These are phyloP conservation scores for Melieria picta DNA, from an alignment of 2,888 invertebrate genomes.

Conservation along the genomic window DNA sequence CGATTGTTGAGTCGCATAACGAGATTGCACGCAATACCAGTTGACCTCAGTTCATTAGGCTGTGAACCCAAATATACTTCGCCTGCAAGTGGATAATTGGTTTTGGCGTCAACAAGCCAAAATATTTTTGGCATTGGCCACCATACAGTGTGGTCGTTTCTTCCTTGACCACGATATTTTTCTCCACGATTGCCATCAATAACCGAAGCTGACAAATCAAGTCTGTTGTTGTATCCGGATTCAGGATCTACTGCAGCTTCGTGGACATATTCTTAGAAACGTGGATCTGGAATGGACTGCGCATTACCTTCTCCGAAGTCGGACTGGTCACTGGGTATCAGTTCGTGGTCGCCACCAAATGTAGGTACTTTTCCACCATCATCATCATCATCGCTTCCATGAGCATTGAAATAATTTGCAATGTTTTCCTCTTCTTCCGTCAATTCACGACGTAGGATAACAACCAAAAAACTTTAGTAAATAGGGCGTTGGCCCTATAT, in stretches of 20 bases:
- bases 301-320: too few relatives aligned
- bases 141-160: neutral
- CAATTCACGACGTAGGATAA: too few relatives aligned
- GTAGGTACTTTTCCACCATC: too few relatives aligned
- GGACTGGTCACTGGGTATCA: too few relatives aligned
- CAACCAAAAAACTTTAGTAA: too few relatives aligned
- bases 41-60: neutral
- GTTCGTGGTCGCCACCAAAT: too few relatives aligned
- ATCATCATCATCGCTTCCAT: too few relatives aligned
- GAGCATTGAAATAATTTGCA: too few relatives aligned
- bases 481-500: too few relatives aligned
- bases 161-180: slow-evolving; percentile 7
- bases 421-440: too few relatives aligned
- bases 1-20: slow-evolving; percentile 1
- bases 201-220: slow-evolving; percentile 6
- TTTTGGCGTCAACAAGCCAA: too few relatives aligned
- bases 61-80: neutral
- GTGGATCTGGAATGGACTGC: neutral
- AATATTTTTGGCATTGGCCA: neutral
- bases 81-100: too few relatives aligned
- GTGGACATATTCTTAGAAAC: neutral
- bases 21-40: neutral
- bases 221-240: slow-evolving; percentile 6
- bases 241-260: neutral
- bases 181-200: neutral